A percentile compares a stretch with the other conserved stretches of the same genome.
Evolutionary conservation across 2,888 invertebrate species (phyloP).

Genomic region (Endomychus coccineus): DNA sequence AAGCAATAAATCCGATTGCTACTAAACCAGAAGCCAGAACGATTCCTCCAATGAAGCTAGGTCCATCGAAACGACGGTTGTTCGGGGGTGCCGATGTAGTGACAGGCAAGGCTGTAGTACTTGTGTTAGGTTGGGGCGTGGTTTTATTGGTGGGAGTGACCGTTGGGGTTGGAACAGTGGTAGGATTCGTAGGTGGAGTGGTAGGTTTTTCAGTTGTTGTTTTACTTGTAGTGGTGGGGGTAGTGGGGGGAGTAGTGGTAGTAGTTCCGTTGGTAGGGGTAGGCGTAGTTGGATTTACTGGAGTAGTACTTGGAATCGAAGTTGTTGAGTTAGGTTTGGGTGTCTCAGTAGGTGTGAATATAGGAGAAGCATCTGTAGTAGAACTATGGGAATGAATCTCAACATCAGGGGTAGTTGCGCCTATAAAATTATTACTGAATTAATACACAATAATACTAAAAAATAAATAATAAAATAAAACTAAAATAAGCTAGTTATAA

Average conservation of each 20-base stretch:
- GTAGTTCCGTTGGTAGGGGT: slow-evolving; percentile 16
- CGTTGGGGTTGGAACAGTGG: slow-evolving; percentile 17
- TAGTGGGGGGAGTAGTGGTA: slow-evolving; percentile 16
- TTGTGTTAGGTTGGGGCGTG: slow-evolving; percentile 23
- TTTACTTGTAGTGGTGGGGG: slow-evolving; percentile 19
- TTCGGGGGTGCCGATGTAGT: slow-evolving; percentile 20
- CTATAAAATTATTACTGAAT: no score
- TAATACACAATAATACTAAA: no score
- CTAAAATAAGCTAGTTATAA: no score
- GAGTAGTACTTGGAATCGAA: slow-evolving; percentile 7
- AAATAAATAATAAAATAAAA: no score
- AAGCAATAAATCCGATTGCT: slow-evolving; percentile 73
- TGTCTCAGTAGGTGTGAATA: neutral
- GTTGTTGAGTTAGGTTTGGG: neutral
- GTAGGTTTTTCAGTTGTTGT: slow-evolving; percentile 17
- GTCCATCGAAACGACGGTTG: slow-evolving; percentile 57
- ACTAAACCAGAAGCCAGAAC: slow-evolving; percentile 70
- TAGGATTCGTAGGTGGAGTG: slow-evolving; percentile 13
- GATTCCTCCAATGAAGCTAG: slow-evolving; percentile 80
- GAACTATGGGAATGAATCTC: no score
- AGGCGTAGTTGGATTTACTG: slow-evolving; percentile 6
- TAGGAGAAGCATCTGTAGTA: neutral
- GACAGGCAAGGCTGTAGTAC: slow-evolving; percentile 20
- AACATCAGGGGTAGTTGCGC: no score
- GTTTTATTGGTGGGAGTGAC: slow-evolving; percentile 30